Conservation (phyloP, 2,888 invertebrate genomes). For the Frankliniella fusca region DNA sequence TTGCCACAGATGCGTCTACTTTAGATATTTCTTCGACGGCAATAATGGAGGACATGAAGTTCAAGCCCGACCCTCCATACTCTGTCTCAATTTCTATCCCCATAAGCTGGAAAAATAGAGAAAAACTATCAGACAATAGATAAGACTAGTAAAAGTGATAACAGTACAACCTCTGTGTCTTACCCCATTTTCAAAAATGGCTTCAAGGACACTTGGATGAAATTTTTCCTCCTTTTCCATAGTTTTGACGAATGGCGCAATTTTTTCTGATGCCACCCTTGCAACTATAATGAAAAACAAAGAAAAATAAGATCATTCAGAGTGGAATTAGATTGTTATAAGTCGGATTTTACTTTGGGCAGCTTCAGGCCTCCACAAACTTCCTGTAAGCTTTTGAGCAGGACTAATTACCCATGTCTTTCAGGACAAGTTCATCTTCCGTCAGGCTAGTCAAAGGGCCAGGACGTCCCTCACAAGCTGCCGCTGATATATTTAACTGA, state of each 20-base stretch:
- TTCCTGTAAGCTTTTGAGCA: neutral
- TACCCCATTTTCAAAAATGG: slow-evolving; percentile 88
- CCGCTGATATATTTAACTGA: too few species aligned
- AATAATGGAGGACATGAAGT: slow-evolving; percentile 82
- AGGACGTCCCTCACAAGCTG: too few species aligned
- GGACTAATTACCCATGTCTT: neutral
- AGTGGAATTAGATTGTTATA: neutral
- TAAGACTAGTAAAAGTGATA: neutral
- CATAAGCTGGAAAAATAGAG: slow-evolving; percentile 59
- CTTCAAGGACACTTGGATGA: slow-evolving; percentile 67
- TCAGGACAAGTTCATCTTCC: neutral
- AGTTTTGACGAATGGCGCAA: slow-evolving; percentile 77
- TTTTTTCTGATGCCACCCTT: slow-evolving; percentile 79
- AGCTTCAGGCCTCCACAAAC: too few species aligned
- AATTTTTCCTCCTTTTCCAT: slow-evolving; percentile 86
- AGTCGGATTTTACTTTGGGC: neutral
- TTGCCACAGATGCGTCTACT: slow-evolving; percentile 82
- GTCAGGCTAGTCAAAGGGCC: neutral
- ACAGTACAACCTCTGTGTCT: slow-evolving; percentile 43
- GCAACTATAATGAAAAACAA: slow-evolving; percentile 60
- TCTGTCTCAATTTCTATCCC: slow-evolving; percentile 81
- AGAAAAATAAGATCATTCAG: neutral
- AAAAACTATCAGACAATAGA: neutral
- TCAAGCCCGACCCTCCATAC: slow-evolving; percentile 81
- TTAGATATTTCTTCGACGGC: slow-evolving; percentile 88